Conservation (phyloP, 2,113 vertebrate genomes). For the Cyprinodon variegatus region DNA sequence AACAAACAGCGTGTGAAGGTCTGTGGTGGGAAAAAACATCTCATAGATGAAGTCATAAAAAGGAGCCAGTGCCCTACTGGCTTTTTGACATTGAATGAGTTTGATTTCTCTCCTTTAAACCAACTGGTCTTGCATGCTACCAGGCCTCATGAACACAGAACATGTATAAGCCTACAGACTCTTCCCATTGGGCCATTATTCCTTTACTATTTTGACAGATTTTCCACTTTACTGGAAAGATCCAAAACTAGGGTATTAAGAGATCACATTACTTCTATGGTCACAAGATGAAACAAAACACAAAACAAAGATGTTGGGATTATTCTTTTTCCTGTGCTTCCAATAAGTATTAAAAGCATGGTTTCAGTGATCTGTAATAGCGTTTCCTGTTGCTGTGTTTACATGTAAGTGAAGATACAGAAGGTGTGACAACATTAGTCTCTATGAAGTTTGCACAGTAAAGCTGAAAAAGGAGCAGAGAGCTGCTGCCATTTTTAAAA, state of each 20-base stretch:
- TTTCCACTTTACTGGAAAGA: slow-evolving; percentile 67
- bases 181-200: slow-evolving; percentile 63
- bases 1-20: slow-evolving; percentile 67
- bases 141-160: slow-evolving; percentile 29
- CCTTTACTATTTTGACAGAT: slow-evolving; percentile 62
- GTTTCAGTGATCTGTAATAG: too few relatives aligned
- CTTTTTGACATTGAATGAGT: slow-evolving; percentile 62
- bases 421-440: not conserved
- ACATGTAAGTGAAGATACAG: not conserved
- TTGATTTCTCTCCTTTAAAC: slow-evolving; percentile 61
- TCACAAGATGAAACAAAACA: not conserved
- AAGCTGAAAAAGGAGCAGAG: not conserved
- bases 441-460: not conserved
- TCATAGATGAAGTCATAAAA: slow-evolving; percentile 74
- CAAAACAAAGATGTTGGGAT: not conserved
- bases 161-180: slow-evolving; percentile 26
- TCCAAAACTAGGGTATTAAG: slow-evolving; percentile 59
- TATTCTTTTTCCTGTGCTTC: not conserved
- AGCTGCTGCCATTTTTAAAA: too few relatives aligned
- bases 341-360: not conserved
- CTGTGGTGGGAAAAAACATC: slow-evolving; percentile 65
- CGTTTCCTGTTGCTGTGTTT: too few relatives aligned
- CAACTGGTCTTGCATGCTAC: slow-evolving; percentile 47
- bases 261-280: slow-evolving; percentile 62
- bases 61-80: slow-evolving; percentile 44